Base-by-base conservation (phyloP, 2,797 vertebrate genomes). In the Sebastes melanostomus region DNA sequence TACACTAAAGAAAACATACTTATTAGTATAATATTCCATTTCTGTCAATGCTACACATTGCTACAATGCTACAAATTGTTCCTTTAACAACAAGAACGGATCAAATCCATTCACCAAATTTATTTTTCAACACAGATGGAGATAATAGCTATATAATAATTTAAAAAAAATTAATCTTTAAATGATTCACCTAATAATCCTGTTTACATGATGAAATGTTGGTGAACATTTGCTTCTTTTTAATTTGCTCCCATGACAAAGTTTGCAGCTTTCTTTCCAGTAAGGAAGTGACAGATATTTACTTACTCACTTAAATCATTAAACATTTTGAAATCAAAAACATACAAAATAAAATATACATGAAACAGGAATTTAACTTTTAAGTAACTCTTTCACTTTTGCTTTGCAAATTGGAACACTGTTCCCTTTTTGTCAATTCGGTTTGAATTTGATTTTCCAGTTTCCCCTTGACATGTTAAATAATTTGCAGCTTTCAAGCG, bases 401-500 rank as follows among this genome's bases (percentile, higher is more conserved):
- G 63, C 12, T 46, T 56, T 54, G 32, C 11, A 22, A 55, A 30
- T 55, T 52, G 59, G 36, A 59, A 8, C 27, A n/a, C 18, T n/a
- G 8, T 20, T 50, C 62, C 25, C 52, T 60, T 27, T 76, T 59
- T 46, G 38, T 34, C 16, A 14, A 10, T 52, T 56, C 10, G 1
- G 56, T 72, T 68, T 68, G 36, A 66, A 29, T 84, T 69, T 71
- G 62, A 66, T 62, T 82, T 82, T 77, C 67, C 82, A 75, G 60
- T 84, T 87, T 88, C 54, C 62, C 6, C 52, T 27, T 30, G 63
- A 70, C 30, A 77, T 42, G 56, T 75, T 85, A 34, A 85, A 81
- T 66, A 75, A 81, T 85, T 84, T 84, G 52, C 42, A 30, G 46
- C 80, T 80, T 84, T 83, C 71, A 83, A 86, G 46, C 29, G 13